Percentiles rank a stretch among this genome's conserved stretches.
Evolutionary conservation across 2,888 invertebrate genomes (phyloP).

Genomic region (Cerastoderma edule): DNA sequence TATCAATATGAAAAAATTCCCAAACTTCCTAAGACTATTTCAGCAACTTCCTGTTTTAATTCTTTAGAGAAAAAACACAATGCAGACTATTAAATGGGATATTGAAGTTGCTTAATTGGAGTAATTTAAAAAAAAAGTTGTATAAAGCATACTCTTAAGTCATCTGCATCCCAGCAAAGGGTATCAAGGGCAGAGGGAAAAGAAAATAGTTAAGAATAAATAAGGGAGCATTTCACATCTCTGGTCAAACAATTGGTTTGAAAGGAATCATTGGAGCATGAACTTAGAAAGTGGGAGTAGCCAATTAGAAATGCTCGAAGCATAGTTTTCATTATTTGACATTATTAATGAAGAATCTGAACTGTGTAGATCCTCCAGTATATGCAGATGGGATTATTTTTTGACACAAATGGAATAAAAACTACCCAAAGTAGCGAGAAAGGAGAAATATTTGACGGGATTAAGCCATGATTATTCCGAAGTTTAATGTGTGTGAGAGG

Average conservation of each 20-base stretch:
- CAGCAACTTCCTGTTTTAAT: no score
- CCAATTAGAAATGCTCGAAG: slow-evolving; percentile 22
- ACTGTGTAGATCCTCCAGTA: neutral
- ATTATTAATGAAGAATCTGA: slow-evolving; percentile 16
- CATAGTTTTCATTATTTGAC: slow-evolving; percentile 20
- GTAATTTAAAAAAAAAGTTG: no score
- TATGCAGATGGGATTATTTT: slow-evolving; percentile 10
- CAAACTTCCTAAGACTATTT: no score
- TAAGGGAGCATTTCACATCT: slow-evolving; percentile 26
- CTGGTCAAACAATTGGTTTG: slow-evolving; percentile 24
- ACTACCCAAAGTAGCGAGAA: neutral
- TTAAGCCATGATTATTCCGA: slow-evolving; percentile 7
- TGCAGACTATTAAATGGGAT: no score
- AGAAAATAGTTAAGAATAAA: slow-evolving; percentile 15
- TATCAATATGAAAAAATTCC: no score
- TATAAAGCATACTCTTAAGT: no score
- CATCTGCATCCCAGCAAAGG: no score
- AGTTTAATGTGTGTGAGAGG: slow-evolving; percentile 2
- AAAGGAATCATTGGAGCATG: slow-evolving; percentile 13
- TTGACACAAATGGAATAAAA: slow-evolving; percentile 16
- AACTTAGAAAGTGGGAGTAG: slow-evolving; percentile 21
- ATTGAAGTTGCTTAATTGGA: no score
- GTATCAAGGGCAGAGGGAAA: no score
- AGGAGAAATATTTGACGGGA: neutral
- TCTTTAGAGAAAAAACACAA: no score